These are phyloP conservation scores for Tridacna crocea DNA, from an alignment of 2,888 invertebrate species.

Conservation along the genomic window DNA sequence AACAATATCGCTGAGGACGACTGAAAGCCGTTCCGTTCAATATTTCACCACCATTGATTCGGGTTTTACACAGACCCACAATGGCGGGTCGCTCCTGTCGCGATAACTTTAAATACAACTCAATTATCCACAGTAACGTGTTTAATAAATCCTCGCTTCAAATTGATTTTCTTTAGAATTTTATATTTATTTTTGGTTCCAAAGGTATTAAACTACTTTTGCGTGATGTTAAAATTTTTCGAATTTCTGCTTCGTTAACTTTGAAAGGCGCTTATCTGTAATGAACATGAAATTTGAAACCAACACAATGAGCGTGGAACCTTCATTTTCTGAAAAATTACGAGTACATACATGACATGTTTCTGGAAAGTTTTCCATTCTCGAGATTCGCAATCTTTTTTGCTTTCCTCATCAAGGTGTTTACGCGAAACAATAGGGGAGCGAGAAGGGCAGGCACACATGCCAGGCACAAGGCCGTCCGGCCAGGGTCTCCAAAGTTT, in stretches of 20 bases:
- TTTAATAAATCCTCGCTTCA: constrained; percentile 39
- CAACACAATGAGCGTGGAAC: not conserved
- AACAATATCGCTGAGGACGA: constrained; percentile 10
- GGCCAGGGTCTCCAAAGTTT: too few species aligned
- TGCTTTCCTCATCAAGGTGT: too few species aligned
- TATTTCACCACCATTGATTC: constrained; percentile 59
- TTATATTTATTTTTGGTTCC: constrained; percentile 49
- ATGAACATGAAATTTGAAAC: constrained; percentile 4
- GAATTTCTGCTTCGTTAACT: constrained; percentile 46
- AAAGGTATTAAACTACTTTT: constrained; percentile 33
- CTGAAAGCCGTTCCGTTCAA: constrained; percentile 50
- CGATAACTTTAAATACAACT: constrained; percentile 59
- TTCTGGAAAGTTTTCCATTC: too few species aligned
- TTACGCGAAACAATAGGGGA: too few species aligned
- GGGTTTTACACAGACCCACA: constrained; percentile 60
- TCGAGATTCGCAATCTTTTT: too few species aligned
- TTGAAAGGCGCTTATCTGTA: constrained; percentile 44
- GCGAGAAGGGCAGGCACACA: too few species aligned
- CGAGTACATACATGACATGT: too few species aligned
- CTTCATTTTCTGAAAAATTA: not conserved
- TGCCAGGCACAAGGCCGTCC: too few species aligned
- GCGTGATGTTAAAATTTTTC: constrained; percentile 41
- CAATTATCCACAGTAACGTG: constrained; percentile 54
- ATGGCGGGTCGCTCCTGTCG: constrained; percentile 59
- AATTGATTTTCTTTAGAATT: constrained; percentile 45